Evolutionary conservation across 1,140 invertebrate genomes (phyloP).

Genomic region (Drepana arcuata): DNA sequence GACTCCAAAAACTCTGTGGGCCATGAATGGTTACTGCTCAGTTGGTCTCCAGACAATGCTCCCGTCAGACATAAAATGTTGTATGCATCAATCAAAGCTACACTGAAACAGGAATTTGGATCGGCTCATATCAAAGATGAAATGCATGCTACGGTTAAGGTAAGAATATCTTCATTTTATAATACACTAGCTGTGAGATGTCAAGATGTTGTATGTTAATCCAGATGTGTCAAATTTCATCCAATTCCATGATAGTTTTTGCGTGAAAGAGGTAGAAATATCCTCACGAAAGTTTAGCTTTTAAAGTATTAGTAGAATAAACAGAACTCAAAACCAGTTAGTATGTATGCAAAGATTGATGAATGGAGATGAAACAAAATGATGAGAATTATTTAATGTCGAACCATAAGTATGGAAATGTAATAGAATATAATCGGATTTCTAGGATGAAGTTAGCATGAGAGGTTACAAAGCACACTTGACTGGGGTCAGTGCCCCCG

Average conservation of each 20-base stretch:
- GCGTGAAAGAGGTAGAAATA: too few species aligned
- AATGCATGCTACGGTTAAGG: constrained; percentile 86
- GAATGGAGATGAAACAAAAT: too few species aligned
- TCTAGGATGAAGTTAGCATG: constrained; percentile 85
- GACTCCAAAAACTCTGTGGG: constrained; percentile 85
- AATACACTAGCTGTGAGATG: background rate
- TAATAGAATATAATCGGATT: constrained; percentile 11
- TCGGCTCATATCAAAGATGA: constrained; percentile 94
- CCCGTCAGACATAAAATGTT: constrained; percentile 97
- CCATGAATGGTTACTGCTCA: constrained; percentile 95
- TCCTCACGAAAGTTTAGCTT: too few species aligned
- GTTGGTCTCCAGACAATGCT: constrained; percentile 94
- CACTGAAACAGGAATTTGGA: constrained; percentile 97
- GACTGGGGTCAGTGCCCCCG: constrained; percentile 83
- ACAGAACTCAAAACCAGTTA: too few species aligned
- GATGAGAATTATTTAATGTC: too few species aligned
- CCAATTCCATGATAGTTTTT: too few species aligned
- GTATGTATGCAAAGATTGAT: too few species aligned
- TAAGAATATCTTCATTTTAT: constrained; percentile 58
- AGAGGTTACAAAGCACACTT: constrained; percentile 88
- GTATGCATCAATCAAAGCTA: constrained; percentile 98
- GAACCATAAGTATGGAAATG: too few species aligned
- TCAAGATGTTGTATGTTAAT: background rate
- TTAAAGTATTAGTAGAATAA: too few species aligned
- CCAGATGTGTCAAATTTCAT: background rate